Evolutionary conservation across 2,113 vertebrate genomes (phyloP), one percentile per base, ranked within the genome.

Genomic region (Nothoprocta pentlandii): DNA sequence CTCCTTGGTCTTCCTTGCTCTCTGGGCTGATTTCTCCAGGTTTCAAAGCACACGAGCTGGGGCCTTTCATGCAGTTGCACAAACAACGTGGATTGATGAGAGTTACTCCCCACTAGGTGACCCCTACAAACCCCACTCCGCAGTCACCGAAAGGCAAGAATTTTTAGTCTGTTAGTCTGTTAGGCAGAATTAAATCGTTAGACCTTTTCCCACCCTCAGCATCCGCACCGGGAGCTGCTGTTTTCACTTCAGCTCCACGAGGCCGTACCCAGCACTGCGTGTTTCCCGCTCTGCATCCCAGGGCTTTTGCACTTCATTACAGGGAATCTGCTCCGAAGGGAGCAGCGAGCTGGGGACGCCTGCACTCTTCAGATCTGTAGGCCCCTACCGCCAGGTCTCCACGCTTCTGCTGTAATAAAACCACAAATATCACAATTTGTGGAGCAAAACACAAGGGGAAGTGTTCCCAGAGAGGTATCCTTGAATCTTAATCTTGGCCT

Each of bases 401-500:
- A 74, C 3, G 16, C 49, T 42, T 84, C 58, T 90, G 64, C 88
- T 1, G 2, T 67, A 90, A 93, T 73, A 90, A 94, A 94, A 85
- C 90, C 12, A 1, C 59, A 39, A 39, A 39, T 39, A 39, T 39
- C 0, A 12, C 51, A 39, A 39, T 39, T 39, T 39, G 36, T 39
- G 68, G 75, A 93, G 74, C 58, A 75, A 15, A 85, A 67, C 64
- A 36, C 17, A 49, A 22, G 47, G 87, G 62, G 74, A 91, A 92
- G 56, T 59, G 61, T 81, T 91, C 91, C 79, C 62, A 42, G 84
- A 73, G 56, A 90, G 67, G 92, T 42, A 93, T 42, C 92, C 89
- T 82, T 94, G 94, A 95, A 95, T 68, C 92, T 94, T 90, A 83
- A 87, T 92, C 80, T 92, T 93, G 83, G 87, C 58, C 30, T 90